These are phyloP conservation scores for Thaumetopoea pityocampa DNA, from an alignment of 1,140 invertebrate genomes.

Conservation along the genomic window DNA sequence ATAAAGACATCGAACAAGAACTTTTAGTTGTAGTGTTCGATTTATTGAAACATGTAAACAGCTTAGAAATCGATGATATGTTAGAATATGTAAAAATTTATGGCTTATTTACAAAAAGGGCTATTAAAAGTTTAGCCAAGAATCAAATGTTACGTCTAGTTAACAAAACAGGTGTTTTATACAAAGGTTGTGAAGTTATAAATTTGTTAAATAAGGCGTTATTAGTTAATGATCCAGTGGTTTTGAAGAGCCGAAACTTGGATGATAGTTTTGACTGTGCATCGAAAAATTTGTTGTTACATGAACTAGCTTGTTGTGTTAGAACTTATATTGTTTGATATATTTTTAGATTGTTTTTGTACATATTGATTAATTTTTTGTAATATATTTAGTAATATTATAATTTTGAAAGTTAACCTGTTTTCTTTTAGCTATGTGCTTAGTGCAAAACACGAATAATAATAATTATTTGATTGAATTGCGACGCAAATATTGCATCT, in stretches of 20 bases:
- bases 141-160: constrained; percentile 46
- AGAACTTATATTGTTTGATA: constrained; percentile 33
- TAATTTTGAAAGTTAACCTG: too few species aligned
- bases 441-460: too few species aligned
- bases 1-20: constrained; percentile 54
- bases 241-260: constrained; percentile 38
- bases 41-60: constrained; percentile 31
- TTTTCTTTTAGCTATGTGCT: too few species aligned
- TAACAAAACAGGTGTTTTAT: constrained; percentile 25
- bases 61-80: constrained; percentile 37
- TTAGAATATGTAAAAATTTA: constrained; percentile 40
- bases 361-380: too few species aligned
- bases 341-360: neutral
- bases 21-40: constrained; percentile 42
- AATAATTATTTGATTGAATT: too few species aligned
- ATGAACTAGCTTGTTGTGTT: constrained; percentile 32
- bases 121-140: constrained; percentile 50
- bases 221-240: constrained; percentile 24
- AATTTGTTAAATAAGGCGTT: constrained; percentile 37
- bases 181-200: constrained; percentile 31
- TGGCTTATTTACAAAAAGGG: constrained; percentile 43
- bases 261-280: constrained; percentile 5
- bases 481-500: too few species aligned
- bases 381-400: too few species aligned
- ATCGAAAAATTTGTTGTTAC: constrained; percentile 24